phyloP scores from a whole-genome alignment of 2,888 invertebrate genomes.

The Hedychridium roseum region DNA sequence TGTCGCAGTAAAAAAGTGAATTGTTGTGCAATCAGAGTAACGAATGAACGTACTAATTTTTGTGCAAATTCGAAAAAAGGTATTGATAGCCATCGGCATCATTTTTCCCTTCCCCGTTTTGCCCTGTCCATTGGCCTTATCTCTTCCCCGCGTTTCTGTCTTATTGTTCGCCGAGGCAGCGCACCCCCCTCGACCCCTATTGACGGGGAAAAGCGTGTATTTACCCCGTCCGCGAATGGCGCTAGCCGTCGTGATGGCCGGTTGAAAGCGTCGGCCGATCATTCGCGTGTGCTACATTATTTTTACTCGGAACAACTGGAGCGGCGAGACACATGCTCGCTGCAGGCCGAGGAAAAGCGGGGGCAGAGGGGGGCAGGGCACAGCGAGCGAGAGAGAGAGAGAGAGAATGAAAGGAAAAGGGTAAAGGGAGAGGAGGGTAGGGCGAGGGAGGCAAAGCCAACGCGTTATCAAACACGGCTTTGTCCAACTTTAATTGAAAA shows the following conservation, averaged over 20 bases:
- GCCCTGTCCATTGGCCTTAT: neutral
- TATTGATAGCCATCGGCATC: constrained; percentile 14
- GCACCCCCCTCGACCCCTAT: constrained; percentile 1
- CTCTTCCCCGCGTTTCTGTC: neutral
- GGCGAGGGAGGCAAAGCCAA: too few relatives aligned
- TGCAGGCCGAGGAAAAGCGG: too few relatives aligned
- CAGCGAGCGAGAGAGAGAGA: too few relatives aligned
- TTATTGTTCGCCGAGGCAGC: neutral
- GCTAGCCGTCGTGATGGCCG: constrained; percentile 7
- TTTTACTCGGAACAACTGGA: constrained; percentile 55
- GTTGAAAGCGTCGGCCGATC: constrained; percentile 43
- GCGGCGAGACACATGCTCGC: constrained; percentile 51
- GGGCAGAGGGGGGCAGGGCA: too few relatives aligned
- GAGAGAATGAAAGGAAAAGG: too few relatives aligned
- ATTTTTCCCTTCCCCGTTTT: neutral
- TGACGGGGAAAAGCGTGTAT: neutral
- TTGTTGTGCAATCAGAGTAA: too few relatives aligned
- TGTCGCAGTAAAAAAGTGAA: too few relatives aligned
- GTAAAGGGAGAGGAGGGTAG: too few relatives aligned
- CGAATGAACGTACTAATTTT: too few relatives aligned
- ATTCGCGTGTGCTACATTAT: constrained; percentile 51
- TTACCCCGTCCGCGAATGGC: neutral
- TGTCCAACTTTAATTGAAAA: constrained; percentile 64
- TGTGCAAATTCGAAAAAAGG: too few relatives aligned
- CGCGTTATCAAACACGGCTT: constrained; percentile 55